A percentile compares a stretch with the other conserved stretches of the same genome.
These are phyloP conservation scores for Eleutherodactylus coqui DNA, from an alignment of 2,797 vertebrate genomes.

Conservation along the genomic window DNA sequence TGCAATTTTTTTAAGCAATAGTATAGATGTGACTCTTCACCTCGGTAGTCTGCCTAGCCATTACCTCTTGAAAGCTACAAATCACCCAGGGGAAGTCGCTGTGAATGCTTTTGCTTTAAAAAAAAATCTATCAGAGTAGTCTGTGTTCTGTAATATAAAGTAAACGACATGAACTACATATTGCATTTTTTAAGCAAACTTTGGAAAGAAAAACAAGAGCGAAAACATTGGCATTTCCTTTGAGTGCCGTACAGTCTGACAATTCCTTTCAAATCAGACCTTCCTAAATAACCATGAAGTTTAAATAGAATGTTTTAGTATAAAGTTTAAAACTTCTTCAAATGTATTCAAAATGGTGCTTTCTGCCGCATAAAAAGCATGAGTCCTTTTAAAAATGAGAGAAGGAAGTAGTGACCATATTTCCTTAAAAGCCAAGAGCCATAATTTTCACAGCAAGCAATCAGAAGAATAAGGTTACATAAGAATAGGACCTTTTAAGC, in stretches of 20 bases:
- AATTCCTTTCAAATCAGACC: constrained; percentile 46
- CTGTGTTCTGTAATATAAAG: not conserved
- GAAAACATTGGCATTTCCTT: constrained; percentile 20
- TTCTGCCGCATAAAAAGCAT: constrained; percentile 56
- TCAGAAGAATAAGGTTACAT: constrained; percentile 47
- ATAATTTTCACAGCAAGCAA: constrained; percentile 60
- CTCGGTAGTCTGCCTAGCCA: too few relatives aligned
- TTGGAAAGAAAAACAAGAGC: not conserved
- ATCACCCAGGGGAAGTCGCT: not conserved
- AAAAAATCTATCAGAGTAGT: too few relatives aligned
- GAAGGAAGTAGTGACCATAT: constrained; percentile 57
- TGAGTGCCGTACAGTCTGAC: constrained; percentile 54
- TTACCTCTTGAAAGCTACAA: too few relatives aligned
- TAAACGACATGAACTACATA: not conserved
- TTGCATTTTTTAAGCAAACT: constrained; percentile 12
- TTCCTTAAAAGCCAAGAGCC: constrained; percentile 63
- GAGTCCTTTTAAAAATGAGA: constrained; percentile 57
- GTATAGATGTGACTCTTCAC: too few relatives aligned
- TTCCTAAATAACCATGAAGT: constrained; percentile 45
- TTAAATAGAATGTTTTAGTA: constrained; percentile 62
- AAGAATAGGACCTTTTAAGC: constrained; percentile 60
- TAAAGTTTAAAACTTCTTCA: constrained; percentile 62
- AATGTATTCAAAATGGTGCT: constrained; percentile 63
- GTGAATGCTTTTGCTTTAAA: too few relatives aligned
- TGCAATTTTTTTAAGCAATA: too few relatives aligned